Evolutionary conservation across 2,888 invertebrate species (phyloP).

Genomic region (Rotaria sp.): DNA sequence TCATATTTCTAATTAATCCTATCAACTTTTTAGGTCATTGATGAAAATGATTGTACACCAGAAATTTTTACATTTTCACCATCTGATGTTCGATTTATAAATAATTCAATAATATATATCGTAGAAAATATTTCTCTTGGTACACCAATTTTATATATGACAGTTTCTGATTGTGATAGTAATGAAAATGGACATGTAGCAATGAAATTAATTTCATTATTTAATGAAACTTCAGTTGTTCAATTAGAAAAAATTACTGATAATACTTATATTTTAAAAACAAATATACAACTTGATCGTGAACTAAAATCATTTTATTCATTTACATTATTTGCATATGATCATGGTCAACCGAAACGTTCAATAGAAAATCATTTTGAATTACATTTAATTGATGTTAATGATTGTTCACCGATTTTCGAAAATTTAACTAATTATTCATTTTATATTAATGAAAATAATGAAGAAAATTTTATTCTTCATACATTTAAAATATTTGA

Average conservation of each 20-base stretch:
- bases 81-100: not conserved
- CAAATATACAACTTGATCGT: not conserved
- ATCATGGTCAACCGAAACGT: constrained; percentile 6
- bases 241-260: constrained; percentile 27
- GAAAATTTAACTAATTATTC: not conserved
- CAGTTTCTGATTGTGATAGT: not conserved
- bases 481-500: not conserved
- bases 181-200: not conserved
- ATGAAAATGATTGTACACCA: constrained; percentile 7
- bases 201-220: not conserved
- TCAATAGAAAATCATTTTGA: not conserved
- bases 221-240: not conserved
- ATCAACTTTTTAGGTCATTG: not conserved
- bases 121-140: constrained; percentile 9
- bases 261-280: constrained; percentile 1
- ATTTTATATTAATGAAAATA: not conserved
- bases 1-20: too few relatives aligned
- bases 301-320: not conserved
- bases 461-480: not conserved
- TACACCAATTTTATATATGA: not conserved
- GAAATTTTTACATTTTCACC: constrained; percentile 6
- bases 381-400: constrained; percentile 19
- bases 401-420: not conserved
- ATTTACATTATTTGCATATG: not conserved
- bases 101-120: not conserved